Evolutionary conservation across 92 coral and sea anemone genomes (phyloP), one percentile per base, ranked within the genome.

Genomic region (Zoanthus sociatus): DNA sequence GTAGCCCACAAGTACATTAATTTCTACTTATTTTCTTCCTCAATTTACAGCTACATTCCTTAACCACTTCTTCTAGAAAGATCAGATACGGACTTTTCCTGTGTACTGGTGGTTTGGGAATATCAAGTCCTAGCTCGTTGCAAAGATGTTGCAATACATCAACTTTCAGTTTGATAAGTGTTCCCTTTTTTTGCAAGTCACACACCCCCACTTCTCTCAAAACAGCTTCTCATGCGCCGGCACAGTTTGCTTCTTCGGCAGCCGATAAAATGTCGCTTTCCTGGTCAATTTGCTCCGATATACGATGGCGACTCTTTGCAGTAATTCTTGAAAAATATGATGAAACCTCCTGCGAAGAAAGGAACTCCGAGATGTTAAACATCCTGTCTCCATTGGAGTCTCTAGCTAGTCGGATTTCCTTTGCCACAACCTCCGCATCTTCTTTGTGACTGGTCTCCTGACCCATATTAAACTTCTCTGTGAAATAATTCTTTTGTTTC

Each of bases 391-490:
- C 42, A 21, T 88, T 78, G 14, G 91, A 26, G 26, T 79, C 88
- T 32, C 11, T 61, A 12, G 88, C 79, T 18, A 84, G 79, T 54
- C 91, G 76, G 84, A 88, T 83, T 88, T 88, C 87, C 63, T 56
- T 71, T 5, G 91, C 83, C 2, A 88, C 91, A 2, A 53, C 21
- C 54, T 73, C 88, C 14, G 67, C 47, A 60, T 88, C 74, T 6
- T 61, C 10, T 81, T 88, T 88, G 11, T 79, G 18, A 16, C 87
- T 71, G 7, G 91, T 81, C 46, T 69, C 79, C 15, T 75, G 37
- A 2, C 72, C 37, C 9, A 67, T 30, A 42, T 67, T 67, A 67
- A 67, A 67, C 14, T 73, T 73, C 12, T 31, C 88, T 46, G 53
- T 82, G 44, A 64, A 76, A 18, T 83, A 75, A 14, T 13, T 17